These are phyloP conservation scores for Neodiprion pinetum DNA, from an alignment of 1,140 invertebrate species.

Conservation along the genomic window DNA sequence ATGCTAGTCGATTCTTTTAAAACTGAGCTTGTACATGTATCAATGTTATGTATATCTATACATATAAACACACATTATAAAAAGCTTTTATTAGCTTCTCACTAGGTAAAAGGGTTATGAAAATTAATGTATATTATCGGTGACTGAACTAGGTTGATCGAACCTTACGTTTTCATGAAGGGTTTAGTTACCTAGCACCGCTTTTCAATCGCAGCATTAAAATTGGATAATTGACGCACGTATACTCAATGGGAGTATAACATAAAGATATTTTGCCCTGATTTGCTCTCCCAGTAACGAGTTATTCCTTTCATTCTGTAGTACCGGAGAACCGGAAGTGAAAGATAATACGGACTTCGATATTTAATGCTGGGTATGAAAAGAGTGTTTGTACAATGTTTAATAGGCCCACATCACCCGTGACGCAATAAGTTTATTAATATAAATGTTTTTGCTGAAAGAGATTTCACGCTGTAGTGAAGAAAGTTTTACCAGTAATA, in stretches of 20 bases:
- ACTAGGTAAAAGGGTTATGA: slow-evolving; percentile 9
- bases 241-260: too few species aligned
- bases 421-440: background rate
- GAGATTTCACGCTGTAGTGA: background rate
- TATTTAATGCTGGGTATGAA: too few species aligned
- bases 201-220: slow-evolving; percentile 7
- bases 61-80: background rate
- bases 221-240: background rate
- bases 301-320: too few species aligned
- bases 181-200: background rate
- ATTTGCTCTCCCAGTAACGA: too few species aligned
- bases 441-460: too few species aligned
- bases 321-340: too few species aligned
- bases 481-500: background rate
- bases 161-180: background rate
- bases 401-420: too few species aligned
- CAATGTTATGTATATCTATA: slow-evolving; percentile 2
- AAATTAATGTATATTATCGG: background rate
- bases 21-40: background rate
- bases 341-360: too few species aligned
- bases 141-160: too few species aligned
- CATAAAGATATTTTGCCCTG: too few species aligned
- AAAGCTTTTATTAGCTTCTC: slow-evolving; percentile 26
- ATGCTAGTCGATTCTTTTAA: background rate
- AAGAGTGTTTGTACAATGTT: too few species aligned